Evolutionary conservation across 2,797 vertebrate genomes (phyloP), one percentile per base, ranked within the genome.

Genomic region (Bradypodion ventrale): DNA sequence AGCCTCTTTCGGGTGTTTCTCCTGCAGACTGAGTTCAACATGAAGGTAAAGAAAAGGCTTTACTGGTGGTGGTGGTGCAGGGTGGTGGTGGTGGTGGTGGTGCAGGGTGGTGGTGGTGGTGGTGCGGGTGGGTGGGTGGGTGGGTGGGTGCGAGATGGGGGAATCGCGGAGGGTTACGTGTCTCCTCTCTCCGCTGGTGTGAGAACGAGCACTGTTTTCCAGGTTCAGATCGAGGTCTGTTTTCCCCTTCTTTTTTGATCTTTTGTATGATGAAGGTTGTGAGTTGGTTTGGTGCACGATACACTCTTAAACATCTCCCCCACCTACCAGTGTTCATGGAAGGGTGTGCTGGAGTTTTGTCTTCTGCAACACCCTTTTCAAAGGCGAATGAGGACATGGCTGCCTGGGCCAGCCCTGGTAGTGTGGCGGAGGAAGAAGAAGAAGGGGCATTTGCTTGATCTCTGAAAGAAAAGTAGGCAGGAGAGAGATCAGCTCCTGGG

Each of bases 31-130:
- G 91, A 92, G 92, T 86, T 94, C 95, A 88, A 87, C 94, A 96
- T 96, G 96, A 96, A 96, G 95, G 96, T 96, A 95, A 94, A n/a
- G n/a, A n/a, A n/a, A 56, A 56, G 0, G 52, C 15, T 56, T n/a
- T 56, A 56, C 52, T 49, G 46, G 46, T 13, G 7, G n/a, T n/a
- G 46, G 7, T 49, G 46, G 21, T 21, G 52, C 52, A 19, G 52
- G 52, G 15, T 56, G 52, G 52, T 15, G 52, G 52, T 52, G 16
- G 52, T 15, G 52, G n/a, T n/a, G 46, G 7, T 49, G 46, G 21
- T 21, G 52, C 52, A 19, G 52, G 52, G 15, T 56, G 52, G 52
- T 49, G 46, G 46, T 13, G 7, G n/a, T n/a, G 46, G 7, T 49
- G 46, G 21, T 21, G 52, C n/a, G n/a, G n/a, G n/a, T n/a, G n/a